These are phyloP conservation scores for Psittacus erithacus DNA, from an alignment of 2,113 vertebrate genomes.

Conservation along the genomic window DNA sequence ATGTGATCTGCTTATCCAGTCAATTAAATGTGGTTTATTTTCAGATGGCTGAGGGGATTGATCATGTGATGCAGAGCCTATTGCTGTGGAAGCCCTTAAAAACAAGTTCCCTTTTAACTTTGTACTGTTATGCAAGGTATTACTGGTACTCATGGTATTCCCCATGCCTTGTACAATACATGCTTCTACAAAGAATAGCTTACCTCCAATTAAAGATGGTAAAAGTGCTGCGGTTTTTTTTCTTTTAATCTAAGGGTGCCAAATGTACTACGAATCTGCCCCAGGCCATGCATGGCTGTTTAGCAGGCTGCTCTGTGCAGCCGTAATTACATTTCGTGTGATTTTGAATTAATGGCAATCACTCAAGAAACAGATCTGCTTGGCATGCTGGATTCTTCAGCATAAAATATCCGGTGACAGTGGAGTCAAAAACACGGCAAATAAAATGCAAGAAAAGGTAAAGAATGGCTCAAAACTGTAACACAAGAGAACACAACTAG, in stretches of 20 bases:
- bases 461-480: not conserved
- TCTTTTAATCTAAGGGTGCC: not conserved
- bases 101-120: slow-evolving; percentile 55
- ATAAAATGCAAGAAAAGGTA: not conserved
- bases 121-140: slow-evolving; percentile 65
- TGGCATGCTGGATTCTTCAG: not conserved
- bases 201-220: slow-evolving; percentile 24
- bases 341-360: not conserved
- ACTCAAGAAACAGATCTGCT: not conserved
- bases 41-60: slow-evolving; percentile 55
- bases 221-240: not conserved
- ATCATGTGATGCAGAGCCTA: slow-evolving; percentile 30
- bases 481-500: not conserved
- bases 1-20: slow-evolving; percentile 62
- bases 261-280: not conserved
- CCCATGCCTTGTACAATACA: slow-evolving; percentile 40
- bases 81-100: slow-evolving; percentile 42
- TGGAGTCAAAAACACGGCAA: not conserved
- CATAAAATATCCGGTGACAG: not conserved
- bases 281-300: not conserved
- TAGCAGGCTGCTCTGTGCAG: not conserved
- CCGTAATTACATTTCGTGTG: not conserved
- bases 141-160: slow-evolving; percentile 68
- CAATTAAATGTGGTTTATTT: slow-evolving; percentile 57
- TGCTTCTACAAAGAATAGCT: slow-evolving; percentile 51